A percentile compares a stretch with the other conserved stretches of the same genome.
phyloP scores from a whole-genome alignment of 2,797 vertebrate species.

The Dendrocincla tyrannina region DNA sequence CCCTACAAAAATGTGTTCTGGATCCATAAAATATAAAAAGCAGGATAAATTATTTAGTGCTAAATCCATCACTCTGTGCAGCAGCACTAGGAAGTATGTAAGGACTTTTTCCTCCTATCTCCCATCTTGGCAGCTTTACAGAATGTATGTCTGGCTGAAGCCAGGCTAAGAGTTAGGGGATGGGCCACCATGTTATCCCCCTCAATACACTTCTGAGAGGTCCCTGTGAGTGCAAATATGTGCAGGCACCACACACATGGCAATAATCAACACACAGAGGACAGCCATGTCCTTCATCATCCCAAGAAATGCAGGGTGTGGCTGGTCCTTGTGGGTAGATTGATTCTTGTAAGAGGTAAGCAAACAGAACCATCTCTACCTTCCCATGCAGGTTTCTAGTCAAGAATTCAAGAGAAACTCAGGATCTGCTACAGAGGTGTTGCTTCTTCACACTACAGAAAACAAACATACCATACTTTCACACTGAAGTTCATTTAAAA shows the following conservation, averaged over 20 bases:
- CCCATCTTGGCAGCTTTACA: background rate
- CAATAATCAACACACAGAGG: background rate
- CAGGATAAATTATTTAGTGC: constrained; percentile 38
- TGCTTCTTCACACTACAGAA: background rate
- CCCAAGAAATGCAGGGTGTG: background rate
- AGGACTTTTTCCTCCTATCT: background rate
- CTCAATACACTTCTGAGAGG: background rate
- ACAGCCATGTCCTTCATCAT: rapidly evolving
- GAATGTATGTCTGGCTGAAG: background rate
- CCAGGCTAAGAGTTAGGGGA: background rate
- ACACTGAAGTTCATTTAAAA: background rate
- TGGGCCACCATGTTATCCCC: background rate
- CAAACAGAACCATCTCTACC: background rate
- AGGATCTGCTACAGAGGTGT: background rate
- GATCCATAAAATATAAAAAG: constrained; percentile 31
- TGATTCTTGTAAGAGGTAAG: background rate
- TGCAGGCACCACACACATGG: background rate
- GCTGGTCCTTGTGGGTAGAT: background rate
- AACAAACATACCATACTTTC: background rate
- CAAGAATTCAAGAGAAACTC: background rate
- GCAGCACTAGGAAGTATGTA: background rate
- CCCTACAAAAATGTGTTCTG: background rate
- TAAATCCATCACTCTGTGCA: background rate
- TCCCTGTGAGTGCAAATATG: background rate
- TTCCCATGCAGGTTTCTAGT: background rate